Percentiles rank a stretch among this genome's conserved stretches.
These are phyloP conservation scores for Bellardia bayeri DNA, from an alignment of 2,888 invertebrate genomes.

Conservation along the genomic window DNA sequence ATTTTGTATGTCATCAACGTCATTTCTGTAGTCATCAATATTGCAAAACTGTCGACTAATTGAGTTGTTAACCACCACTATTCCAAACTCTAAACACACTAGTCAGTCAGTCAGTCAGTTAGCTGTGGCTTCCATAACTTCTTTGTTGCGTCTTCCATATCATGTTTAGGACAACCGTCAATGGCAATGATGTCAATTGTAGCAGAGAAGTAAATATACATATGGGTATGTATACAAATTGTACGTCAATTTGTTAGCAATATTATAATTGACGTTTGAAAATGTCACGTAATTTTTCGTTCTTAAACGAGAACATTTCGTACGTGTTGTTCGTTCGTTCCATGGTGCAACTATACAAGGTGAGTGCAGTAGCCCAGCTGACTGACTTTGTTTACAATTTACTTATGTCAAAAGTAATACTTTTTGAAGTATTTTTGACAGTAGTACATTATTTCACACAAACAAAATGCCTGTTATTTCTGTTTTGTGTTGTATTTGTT, in stretches of 20 bases:
- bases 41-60: constrained; percentile 78
- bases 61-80: constrained; percentile 78
- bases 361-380: too few species aligned
- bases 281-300: constrained; percentile 45
- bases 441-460: too few species aligned
- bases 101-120: background rate
- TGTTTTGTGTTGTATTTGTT: too few species aligned
- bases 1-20: constrained; percentile 73
- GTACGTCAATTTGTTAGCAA: constrained; percentile 41
- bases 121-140: background rate
- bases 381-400: too few species aligned
- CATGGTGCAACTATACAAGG: too few species aligned
- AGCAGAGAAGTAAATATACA: background rate
- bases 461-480: too few species aligned
- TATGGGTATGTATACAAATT: background rate
- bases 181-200: constrained; percentile 57
- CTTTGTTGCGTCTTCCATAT: constrained; percentile 3
- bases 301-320: constrained; percentile 39
- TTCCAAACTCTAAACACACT: background rate
- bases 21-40: constrained; percentile 66
- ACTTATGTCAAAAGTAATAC: too few species aligned
- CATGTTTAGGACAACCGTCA: constrained; percentile 37
- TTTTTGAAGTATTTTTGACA: too few species aligned
- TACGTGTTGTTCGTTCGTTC: constrained; percentile 24
- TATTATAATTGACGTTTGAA: constrained; percentile 44